A percentile compares a stretch with the other conserved stretches of the same genome.
Conservation (phyloP, 2,888 invertebrate species). For the Timema cristinae region DNA sequence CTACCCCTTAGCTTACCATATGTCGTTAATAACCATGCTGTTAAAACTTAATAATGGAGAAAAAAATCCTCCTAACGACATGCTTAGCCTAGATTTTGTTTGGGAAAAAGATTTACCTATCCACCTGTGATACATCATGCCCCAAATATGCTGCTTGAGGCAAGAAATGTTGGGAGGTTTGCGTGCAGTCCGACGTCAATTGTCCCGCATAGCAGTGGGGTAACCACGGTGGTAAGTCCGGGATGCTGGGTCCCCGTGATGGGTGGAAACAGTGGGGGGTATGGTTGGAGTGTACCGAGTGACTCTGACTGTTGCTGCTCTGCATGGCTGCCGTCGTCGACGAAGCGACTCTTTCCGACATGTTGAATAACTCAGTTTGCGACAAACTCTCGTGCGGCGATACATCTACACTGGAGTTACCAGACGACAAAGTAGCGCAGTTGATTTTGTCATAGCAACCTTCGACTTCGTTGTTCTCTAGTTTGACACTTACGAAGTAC, state of each 20-base stretch:
- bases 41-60: too few relatives aligned
- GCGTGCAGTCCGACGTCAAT: not conserved
- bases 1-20: too few relatives aligned
- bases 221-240: constrained; percentile 19
- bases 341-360: too few relatives aligned
- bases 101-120: too few relatives aligned
- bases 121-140: not conserved
- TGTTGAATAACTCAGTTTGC: too few relatives aligned
- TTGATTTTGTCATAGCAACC: not conserved
- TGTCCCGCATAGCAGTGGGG: constrained; percentile 13
- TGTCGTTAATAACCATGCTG: too few relatives aligned
- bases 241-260: not conserved
- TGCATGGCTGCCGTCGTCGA: too few relatives aligned
- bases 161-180: constrained; percentile 11
- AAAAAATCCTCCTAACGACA: too few relatives aligned
- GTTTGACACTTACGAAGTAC: constrained; percentile 25
- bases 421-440: not conserved
- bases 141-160: constrained; percentile 17
- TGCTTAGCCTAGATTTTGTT: too few relatives aligned
- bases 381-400: not conserved
- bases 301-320: too few relatives aligned
- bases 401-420: not conserved
- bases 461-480: constrained; percentile 22
- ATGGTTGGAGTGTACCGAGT: not conserved
- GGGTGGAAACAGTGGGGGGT: constrained; percentile 11